phyloP scores from a whole-genome alignment of 2,797 vertebrate species.

The Gambelia wislizenii region DNA sequence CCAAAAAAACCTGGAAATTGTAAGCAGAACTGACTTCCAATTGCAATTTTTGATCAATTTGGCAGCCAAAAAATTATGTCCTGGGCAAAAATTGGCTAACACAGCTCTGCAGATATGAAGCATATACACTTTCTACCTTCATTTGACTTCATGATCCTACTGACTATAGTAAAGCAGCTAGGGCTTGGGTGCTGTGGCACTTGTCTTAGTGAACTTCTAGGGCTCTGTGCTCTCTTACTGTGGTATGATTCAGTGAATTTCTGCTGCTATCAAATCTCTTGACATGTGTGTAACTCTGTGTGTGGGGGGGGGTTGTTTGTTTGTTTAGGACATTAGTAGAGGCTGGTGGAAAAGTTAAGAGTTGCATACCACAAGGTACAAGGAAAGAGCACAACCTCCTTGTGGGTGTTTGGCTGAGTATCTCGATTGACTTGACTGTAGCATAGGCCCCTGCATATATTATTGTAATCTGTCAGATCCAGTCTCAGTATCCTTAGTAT shows the following conservation, averaged over 20 bases:
- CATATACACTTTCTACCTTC: neutral
- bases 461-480: neutral
- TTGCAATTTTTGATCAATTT: neutral
- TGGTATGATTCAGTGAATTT: neutral
- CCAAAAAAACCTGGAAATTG: neutral
- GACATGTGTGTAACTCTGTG: no score
- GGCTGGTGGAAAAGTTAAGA: neutral
- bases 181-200: neutral
- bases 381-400: neutral
- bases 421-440: neutral
- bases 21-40: neutral
- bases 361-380: no score
- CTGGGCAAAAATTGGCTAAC: no score
- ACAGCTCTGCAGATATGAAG: neutral
- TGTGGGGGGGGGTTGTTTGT: neutral
- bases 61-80: neutral
- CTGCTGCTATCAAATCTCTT: neutral
- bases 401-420: neutral
- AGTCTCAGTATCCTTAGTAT: neutral
- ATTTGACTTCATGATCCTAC: neutral
- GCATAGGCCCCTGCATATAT: neutral
- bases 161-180: neutral
- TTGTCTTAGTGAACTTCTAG: neutral
- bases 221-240: neutral
- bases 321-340: neutral